phyloP scores from a whole-genome alignment of 92 coral and sea anemone genomes.

The Porites rus region DNA sequence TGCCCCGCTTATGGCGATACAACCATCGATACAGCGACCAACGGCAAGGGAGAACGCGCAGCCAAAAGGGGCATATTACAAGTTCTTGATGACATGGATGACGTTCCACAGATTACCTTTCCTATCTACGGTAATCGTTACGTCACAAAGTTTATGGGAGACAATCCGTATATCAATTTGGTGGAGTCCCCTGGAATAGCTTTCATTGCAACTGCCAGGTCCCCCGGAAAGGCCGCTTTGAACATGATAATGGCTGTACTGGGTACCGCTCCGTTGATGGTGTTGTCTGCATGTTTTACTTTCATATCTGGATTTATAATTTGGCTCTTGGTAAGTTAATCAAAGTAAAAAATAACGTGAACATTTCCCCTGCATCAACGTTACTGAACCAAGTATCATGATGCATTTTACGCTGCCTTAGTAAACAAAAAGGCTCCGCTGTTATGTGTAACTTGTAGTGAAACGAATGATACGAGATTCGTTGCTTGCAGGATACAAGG shows the following conservation, averaged over 20 bases:
- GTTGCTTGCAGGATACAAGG: slow-evolving; percentile 3
- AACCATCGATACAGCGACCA: slow-evolving; percentile 22
- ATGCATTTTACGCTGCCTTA: too few relatives aligned
- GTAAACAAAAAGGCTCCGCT: too few relatives aligned
- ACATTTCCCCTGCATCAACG: too few relatives aligned
- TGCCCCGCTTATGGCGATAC: slow-evolving; percentile 78
- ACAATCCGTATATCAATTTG: slow-evolving; percentile 63
- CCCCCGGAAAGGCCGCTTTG: slow-evolving; percentile 39
- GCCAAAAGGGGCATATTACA: slow-evolving; percentile 45
- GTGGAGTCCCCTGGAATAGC: slow-evolving; percentile 87
- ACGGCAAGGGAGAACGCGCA: slow-evolving; percentile 55
- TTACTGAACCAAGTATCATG: too few relatives aligned
- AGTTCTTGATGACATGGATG: slow-evolving; percentile 61
- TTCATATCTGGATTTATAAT: slow-evolving; percentile 72
- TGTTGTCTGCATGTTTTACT: slow-evolving; percentile 62
- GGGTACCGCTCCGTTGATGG: slow-evolving; percentile 63
- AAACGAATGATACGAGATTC: too few relatives aligned
- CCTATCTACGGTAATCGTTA: slow-evolving; percentile 82
- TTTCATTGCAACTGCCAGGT: slow-evolving; percentile 70
- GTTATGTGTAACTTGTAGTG: too few relatives aligned
- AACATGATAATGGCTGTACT: slow-evolving; percentile 47
- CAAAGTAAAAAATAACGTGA: neutral
- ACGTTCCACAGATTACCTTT: slow-evolving; percentile 76
- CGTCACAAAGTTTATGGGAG: slow-evolving; percentile 68
- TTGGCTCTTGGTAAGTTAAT: slow-evolving; percentile 79